Conservation (phyloP, 2,888 invertebrate species). For the Ernsta delagoae region DNA sequence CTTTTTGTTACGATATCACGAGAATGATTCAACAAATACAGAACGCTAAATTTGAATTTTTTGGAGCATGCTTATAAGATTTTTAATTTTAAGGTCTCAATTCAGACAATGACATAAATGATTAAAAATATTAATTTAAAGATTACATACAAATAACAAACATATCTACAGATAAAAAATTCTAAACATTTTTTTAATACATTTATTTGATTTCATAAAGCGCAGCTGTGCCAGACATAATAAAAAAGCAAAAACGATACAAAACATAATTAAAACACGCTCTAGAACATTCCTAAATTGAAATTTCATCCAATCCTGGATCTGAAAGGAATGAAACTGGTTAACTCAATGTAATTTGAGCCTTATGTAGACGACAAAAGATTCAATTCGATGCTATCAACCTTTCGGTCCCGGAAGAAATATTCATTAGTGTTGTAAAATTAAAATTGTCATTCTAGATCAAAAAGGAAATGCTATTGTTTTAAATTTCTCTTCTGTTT, state of each 20-base stretch:
- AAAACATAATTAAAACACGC: conserved; percentile 17
- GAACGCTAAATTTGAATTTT: no score
- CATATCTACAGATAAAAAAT: no score
- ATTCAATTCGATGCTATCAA: conserved; percentile 5
- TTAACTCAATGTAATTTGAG: conserved; percentile 6
- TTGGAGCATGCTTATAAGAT: no score
- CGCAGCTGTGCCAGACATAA: background rate
- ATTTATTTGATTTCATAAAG: background rate
- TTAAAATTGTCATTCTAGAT: conserved; percentile 26
- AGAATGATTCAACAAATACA: no score
- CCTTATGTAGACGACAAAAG: conserved; percentile 12
- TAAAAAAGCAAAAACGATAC: background rate
- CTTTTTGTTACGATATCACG: no score
- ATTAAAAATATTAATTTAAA: no score
- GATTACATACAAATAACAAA: no score
- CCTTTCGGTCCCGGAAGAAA: conserved; percentile 11
- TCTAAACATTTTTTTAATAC: no score
- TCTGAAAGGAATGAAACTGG: background rate
- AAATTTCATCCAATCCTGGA: conserved; percentile 17
- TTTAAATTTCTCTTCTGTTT: conserved; percentile 10
- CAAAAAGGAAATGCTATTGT: conserved; percentile 10
- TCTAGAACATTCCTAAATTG: conserved; percentile 18
- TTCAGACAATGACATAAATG: no score
- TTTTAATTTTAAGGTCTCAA: no score
- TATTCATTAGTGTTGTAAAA: conserved; percentile 12